These are phyloP conservation scores for Odontamblyopus lacepedii DNA, from an alignment of 2,797 vertebrate genomes.

Conservation along the genomic window DNA sequence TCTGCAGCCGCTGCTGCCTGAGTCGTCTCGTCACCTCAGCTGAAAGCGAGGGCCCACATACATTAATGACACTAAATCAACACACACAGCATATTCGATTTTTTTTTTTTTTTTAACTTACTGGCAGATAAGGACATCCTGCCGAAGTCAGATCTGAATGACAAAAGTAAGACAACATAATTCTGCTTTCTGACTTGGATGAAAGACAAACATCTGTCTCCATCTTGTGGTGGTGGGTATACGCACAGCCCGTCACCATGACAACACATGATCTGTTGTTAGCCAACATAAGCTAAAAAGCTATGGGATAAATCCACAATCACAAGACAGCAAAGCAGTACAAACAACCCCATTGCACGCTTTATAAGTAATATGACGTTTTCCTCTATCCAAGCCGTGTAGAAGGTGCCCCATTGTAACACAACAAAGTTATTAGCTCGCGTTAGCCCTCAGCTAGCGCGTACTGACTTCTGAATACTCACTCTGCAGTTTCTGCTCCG, in stretches of 20 bases:
- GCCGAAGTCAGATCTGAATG: slow-evolving; percentile 71
- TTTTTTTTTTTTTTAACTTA: slow-evolving; percentile 52
- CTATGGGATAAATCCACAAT: background rate
- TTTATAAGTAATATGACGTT: background rate
- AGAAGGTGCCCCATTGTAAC: slow-evolving; percentile 12
- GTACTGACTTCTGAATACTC: slow-evolving; percentile 48
- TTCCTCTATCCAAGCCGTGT: background rate
- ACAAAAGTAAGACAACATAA: slow-evolving; percentile 16
- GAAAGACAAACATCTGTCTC: slow-evolving; percentile 59
- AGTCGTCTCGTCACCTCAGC: slow-evolving; percentile 64
- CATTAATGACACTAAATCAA: background rate
- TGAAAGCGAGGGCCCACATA: slow-evolving; percentile 27
- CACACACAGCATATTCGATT: background rate
- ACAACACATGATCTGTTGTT: slow-evolving; percentile 65
- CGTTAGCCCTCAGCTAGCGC: slow-evolving; percentile 56
- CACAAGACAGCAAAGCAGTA: background rate
- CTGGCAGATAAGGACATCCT: slow-evolving; percentile 73
- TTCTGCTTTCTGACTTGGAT: slow-evolving; percentile 6
- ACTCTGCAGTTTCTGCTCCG: slow-evolving; percentile 75
- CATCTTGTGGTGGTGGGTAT: slow-evolving; percentile 64
- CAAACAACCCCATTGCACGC: fast-evolving
- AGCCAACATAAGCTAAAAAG: slow-evolving; percentile 30
- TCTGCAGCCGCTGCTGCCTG: slow-evolving; percentile 59
- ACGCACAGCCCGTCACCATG: slow-evolving; percentile 69
- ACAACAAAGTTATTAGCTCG: slow-evolving; percentile 30